Evolutionary conservation across 2,888 invertebrate genomes (phyloP), one percentile per base, ranked within the genome.

Genomic region (Synanthedon tipuliformis): DNA sequence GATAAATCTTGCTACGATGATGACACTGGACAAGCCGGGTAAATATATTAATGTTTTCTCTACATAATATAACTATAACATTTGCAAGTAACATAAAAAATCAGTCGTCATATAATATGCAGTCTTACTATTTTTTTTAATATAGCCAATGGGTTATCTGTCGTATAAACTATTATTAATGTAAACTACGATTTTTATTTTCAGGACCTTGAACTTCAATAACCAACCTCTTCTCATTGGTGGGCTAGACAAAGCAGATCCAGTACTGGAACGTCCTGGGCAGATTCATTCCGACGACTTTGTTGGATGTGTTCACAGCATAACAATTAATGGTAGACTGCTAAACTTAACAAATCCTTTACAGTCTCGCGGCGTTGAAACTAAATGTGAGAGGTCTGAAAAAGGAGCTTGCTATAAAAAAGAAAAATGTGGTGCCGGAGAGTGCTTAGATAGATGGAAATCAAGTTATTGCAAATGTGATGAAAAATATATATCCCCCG

Each of bases 231-330:
- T 98, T 55, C 89, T 94, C 50, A 89, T 98, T 59, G 97, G 97
- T 18, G 98, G 98, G 7, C 84, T 98, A 41, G 88, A 91, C 50
- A 92, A 92, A 60, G 94, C 96, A 0, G 95, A 95, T 78, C 94
- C 96, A 12, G 92, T 97, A 0, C 79, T 97, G 27, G 95, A 96
- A 73, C 90, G 96, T 50, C 95, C 95, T 0, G 96, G 95, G 0
- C 97, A 97, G 80, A 91, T 98, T 45, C 93, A 93, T 66, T 93
- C 96, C 0, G 97, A 97, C 71, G 97, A 98, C 73, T 92, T 98
- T 56, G 93, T 97, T 13, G 98, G 98, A 4, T 98, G 98, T 71
- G 91, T 98, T 61, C 96, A 97, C 69, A 95, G 95, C 61, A 93
- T 97, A 2, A 91, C 94, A 0, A 91, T 98, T 53, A 97, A 98